A percentile compares a stretch with the other conserved stretches of the same genome.
phyloP scores from a whole-genome alignment of 1,140 invertebrate species.

The Nephila pilipes region DNA sequence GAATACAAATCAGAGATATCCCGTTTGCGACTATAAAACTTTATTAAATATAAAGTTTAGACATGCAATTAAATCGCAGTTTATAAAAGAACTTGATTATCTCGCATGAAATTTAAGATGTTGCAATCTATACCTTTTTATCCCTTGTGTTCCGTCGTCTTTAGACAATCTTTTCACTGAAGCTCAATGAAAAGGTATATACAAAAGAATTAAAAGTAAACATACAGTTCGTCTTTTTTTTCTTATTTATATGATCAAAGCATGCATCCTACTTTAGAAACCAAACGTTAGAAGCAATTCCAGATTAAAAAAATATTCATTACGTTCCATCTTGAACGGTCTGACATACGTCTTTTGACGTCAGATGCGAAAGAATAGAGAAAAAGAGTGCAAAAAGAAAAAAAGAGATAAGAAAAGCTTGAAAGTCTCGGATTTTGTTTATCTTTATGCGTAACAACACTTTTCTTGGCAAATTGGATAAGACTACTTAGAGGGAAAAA shows the following conservation, averaged over 20 bases:
- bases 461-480: constrained; percentile 22
- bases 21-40: too few relatives aligned
- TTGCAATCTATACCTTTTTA: not conserved
- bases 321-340: not conserved
- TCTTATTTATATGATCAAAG: constrained; percentile 5
- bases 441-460: not conserved
- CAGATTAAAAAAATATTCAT: not conserved
- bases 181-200: not conserved
- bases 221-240: not conserved
- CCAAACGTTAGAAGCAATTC: not conserved
- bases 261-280: not conserved
- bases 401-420: not conserved
- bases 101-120: not conserved
- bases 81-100: not conserved
- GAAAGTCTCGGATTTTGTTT: constrained; percentile 24
- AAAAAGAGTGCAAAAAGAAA: not conserved
- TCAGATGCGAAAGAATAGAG: not conserved
- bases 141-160: not conserved
- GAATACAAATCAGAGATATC: too few relatives aligned
- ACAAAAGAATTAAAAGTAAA: not conserved
- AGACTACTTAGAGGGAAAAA: not conserved
- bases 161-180: not conserved
- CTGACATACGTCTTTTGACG: not conserved
- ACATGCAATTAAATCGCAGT: not conserved
- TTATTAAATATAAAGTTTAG: not conserved